Percentiles rank a stretch among this genome's conserved stretches.
These are phyloP conservation scores for Microctonus brassicae DNA, from an alignment of 2,888 invertebrate species.

Conservation along the genomic window DNA sequence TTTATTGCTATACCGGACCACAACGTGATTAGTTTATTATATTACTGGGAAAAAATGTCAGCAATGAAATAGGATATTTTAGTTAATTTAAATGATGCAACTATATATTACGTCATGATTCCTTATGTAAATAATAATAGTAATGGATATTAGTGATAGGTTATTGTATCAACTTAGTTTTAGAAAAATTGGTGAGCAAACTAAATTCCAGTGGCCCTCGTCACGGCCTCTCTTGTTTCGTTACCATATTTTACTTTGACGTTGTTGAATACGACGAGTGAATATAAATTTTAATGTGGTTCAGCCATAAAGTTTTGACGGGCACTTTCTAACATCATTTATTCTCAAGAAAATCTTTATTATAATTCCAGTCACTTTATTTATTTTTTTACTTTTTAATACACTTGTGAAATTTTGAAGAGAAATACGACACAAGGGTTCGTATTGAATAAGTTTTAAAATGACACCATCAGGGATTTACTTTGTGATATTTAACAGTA, in stretches of 20 bases:
- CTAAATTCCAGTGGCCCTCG: background rate
- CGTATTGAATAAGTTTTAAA: background rate
- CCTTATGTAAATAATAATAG: background rate
- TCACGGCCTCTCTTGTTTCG: background rate
- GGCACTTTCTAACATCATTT: background rate
- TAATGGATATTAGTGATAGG: background rate
- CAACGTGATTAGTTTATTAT: background rate
- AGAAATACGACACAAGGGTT: background rate
- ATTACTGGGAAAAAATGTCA: background rate
- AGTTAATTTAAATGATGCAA: background rate
- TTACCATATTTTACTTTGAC: background rate
- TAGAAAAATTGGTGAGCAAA: background rate
- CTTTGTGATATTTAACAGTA: background rate
- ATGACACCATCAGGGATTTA: background rate
- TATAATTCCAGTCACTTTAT: background rate
- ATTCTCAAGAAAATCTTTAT: background rate
- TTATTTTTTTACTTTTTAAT: background rate
- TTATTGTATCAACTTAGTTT: background rate
- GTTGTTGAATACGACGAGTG: background rate
- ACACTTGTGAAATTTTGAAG: background rate
- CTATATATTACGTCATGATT: background rate
- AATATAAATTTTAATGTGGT: background rate
- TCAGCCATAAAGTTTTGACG: background rate
- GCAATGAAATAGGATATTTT: background rate
- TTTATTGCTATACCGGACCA: background rate